A percentile compares a stretch with the other conserved stretches of the same genome.
phyloP scores from a whole-genome alignment of 2,113 vertebrate species.

The Collichthys lucidus region DNA sequence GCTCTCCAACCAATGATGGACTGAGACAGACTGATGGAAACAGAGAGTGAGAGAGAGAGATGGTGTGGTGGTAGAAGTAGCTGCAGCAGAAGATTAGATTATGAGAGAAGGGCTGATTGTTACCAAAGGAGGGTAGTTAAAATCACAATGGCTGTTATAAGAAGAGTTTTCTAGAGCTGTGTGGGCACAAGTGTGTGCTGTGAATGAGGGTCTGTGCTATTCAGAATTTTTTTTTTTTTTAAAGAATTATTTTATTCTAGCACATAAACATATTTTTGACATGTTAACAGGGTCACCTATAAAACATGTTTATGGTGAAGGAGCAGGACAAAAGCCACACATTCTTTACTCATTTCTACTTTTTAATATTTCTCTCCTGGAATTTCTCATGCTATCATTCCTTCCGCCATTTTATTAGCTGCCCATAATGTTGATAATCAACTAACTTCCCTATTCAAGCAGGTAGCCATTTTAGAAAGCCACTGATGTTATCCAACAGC shows the following conservation, averaged over 20 bases:
- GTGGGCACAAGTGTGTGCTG: conserved; percentile 16
- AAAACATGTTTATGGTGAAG: background rate
- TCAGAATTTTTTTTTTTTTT: background rate
- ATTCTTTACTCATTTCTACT: background rate
- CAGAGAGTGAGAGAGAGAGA: conserved; percentile 29
- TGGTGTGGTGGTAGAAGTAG: conserved; percentile 45
- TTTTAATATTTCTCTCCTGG: background rate
- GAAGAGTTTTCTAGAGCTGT: conserved; percentile 26
- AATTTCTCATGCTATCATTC: background rate
- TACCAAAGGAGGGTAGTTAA: conserved; percentile 40
- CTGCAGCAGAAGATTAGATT: conserved; percentile 55
- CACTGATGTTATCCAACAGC: background rate
- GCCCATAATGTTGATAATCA: background rate
- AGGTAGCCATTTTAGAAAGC: background rate
- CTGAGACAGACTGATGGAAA: conserved; percentile 44
- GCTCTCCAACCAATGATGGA: conserved; percentile 42
- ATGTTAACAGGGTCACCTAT: background rate
- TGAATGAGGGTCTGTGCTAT: conserved; percentile 28
- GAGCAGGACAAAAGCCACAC: background rate
- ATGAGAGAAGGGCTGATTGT: conserved; percentile 50
- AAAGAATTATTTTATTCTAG: background rate
- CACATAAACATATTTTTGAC: conserved; percentile 1
- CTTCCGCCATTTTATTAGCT: background rate
- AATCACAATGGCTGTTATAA: conserved; percentile 39
- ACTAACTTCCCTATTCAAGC: background rate